Evolutionary conservation across 1,140 invertebrate species (phyloP).

Genomic region (Aphelenchoides avenae): DNA sequence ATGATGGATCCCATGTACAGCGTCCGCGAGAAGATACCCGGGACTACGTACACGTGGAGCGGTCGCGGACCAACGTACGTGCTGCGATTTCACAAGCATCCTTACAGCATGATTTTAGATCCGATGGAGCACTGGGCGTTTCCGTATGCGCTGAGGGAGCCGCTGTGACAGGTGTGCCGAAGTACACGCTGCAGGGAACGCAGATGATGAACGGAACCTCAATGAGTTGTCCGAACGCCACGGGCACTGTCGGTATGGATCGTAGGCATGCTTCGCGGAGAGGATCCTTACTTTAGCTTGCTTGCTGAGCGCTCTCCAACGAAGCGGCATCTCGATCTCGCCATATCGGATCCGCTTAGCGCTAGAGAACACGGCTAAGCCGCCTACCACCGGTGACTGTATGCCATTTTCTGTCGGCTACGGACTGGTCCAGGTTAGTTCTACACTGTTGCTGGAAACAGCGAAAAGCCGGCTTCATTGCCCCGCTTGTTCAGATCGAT

Average conservation of each 20-base stretch:
- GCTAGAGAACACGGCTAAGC: conserved; percentile 79
- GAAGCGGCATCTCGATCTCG: conserved; percentile 70
- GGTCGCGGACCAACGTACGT: conserved; percentile 71
- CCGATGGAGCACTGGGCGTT: conserved; percentile 81
- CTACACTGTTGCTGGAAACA: background rate
- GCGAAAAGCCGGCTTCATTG: conserved; percentile 11
- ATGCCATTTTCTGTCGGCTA: too few relatives aligned
- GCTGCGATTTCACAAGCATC: background rate
- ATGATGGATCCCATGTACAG: conserved; percentile 96
- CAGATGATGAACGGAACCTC: conserved; percentile 78
- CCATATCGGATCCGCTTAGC: conserved; percentile 83
- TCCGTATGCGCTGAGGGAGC: conserved; percentile 88
- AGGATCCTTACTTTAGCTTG: conserved; percentile 65
- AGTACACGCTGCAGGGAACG: conserved; percentile 78
- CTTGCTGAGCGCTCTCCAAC: conserved; percentile 76
- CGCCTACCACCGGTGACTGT: background rate
- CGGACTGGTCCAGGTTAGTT: conserved; percentile 2
- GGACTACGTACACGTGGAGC: conserved; percentile 88
- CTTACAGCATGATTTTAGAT: conserved; percentile 61
- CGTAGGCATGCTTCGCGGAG: conserved; percentile 3
- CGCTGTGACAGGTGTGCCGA: conserved; percentile 88
- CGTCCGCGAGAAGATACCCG: conserved; percentile 74
- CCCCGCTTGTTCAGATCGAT: conserved; percentile 89
- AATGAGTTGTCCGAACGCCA: conserved; percentile 64
- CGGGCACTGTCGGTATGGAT: conserved; percentile 7